These are phyloP conservation scores for Cochlearius cochlearius DNA, from an alignment of 2,113 vertebrate genomes.

Conservation along the genomic window DNA sequence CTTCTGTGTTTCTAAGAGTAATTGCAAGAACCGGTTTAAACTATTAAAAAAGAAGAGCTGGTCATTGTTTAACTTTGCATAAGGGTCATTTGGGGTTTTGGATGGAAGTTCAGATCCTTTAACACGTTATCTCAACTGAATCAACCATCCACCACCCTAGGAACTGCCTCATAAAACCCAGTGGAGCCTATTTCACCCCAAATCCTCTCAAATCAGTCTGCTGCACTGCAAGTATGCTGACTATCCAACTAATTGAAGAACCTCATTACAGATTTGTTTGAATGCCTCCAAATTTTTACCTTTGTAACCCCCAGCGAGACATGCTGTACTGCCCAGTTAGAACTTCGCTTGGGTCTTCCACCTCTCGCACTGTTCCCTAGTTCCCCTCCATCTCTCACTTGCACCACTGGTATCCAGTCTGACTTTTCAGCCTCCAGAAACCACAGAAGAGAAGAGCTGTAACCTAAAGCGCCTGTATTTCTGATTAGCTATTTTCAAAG, in stretches of 20 bases:
- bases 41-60: not conserved
- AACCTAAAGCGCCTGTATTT: not conserved
- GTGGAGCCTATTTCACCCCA: not conserved
- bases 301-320: not conserved
- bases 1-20: not conserved
- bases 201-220: not conserved
- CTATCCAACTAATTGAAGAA: not conserved
- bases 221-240: not conserved
- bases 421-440: not conserved
- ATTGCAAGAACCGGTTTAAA: not conserved
- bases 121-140: not conserved
- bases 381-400: not conserved
- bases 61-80: not conserved
- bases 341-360: not conserved
- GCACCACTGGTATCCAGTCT: not conserved
- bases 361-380: accelerated
- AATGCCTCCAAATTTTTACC: not conserved
- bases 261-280: not conserved
- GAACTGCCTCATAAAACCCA: not conserved
- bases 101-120: not conserved
- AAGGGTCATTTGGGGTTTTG: not conserved
- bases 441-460: not conserved
- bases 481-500: not conserved
- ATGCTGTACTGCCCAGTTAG: not conserved
- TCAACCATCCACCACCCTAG: not conserved